Evolutionary conservation across 2,888 invertebrate genomes (phyloP), one percentile per base, ranked within the genome.

Genomic region (Brachypalpus laphriformis): DNA sequence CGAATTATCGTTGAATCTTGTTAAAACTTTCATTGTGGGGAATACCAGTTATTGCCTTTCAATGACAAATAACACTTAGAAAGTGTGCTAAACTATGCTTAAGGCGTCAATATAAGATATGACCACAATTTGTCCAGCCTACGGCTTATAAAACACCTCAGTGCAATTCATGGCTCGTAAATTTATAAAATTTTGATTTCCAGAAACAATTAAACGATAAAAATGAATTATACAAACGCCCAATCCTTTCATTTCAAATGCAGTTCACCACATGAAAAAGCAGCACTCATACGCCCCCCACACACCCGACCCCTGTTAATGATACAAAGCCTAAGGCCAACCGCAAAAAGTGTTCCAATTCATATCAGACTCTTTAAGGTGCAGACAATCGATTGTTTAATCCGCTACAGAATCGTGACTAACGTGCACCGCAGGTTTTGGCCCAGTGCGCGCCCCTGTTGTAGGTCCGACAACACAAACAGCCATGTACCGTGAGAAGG

Each of bases 331-430:
- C 54, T 80, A 80, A 75, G 80, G 70, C 83, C 75, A 70, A 49
- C 61, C 16, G 11, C 49, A 59, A 68, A 68, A 66, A 18, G 25
- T 78, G 78, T 63, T 72, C 78, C 78, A 78, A 72, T 78, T 83
- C 63, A 34, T 9, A 45, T 25, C 25, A 40, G 54, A 54, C 51
- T 57, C 40, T n/a, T n/a, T n/a, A n/a, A 31, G 49, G 3, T 3
- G 1, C 56, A 56, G 20, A 70, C 45, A 45, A 70, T 70, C 18
- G 70, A 56, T 20, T 56, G 70, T 42, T 16, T 22, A 49, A 59
- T 51, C 45, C 59, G n/a, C n/a, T n/a, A 57, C 56, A 59, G 54
- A 83, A 75, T 85, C 85, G 81, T 85, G 85, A 85, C 85, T 63
- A 71, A 66, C 71, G 75, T 81, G 81, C 70, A 76, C 75, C 45